Percentiles rank a stretch among this genome's conserved stretches.
Evolutionary conservation across 2,888 invertebrate species (phyloP).

Genomic region (Apamea monoglypha): DNA sequence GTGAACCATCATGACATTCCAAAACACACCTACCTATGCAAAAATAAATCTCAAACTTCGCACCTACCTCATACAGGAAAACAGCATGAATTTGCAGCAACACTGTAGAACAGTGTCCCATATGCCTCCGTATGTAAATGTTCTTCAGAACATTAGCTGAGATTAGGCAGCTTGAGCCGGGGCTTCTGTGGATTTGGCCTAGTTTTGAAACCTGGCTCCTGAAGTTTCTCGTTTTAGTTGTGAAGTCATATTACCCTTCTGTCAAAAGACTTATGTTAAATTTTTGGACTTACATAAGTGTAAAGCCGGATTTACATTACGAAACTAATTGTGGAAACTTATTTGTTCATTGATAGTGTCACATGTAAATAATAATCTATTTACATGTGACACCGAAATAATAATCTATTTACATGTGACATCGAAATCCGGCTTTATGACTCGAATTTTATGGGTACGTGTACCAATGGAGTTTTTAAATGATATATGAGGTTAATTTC

Average conservation of each 20-base stretch:
- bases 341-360: not conserved
- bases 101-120: slow-evolving; percentile 15
- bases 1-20: not conserved
- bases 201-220: slow-evolving; percentile 47
- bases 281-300: slow-evolving; percentile 1
- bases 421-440: too few species aligned
- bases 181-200: slow-evolving; percentile 51
- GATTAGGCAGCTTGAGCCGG: slow-evolving; percentile 47
- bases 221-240: slow-evolving; percentile 46
- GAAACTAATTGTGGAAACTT: not conserved
- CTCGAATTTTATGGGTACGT: too few species aligned
- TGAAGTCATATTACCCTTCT: slow-evolving; percentile 36
- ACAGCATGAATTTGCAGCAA: slow-evolving; percentile 22
- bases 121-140: slow-evolving; percentile 51
- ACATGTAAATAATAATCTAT: not conserved
- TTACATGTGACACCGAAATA: not conserved
- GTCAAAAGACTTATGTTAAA: slow-evolving; percentile 3
- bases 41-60: not conserved
- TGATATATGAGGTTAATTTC: not conserved
- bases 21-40: not conserved
- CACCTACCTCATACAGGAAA: not conserved
- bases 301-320: not conserved
- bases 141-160: slow-evolving; percentile 54
- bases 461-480: not conserved
- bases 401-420: too few species aligned